These are phyloP conservation scores for Drosophila lacteicornis DNA, from an alignment of 1,140 invertebrate genomes.

Conservation along the genomic window DNA sequence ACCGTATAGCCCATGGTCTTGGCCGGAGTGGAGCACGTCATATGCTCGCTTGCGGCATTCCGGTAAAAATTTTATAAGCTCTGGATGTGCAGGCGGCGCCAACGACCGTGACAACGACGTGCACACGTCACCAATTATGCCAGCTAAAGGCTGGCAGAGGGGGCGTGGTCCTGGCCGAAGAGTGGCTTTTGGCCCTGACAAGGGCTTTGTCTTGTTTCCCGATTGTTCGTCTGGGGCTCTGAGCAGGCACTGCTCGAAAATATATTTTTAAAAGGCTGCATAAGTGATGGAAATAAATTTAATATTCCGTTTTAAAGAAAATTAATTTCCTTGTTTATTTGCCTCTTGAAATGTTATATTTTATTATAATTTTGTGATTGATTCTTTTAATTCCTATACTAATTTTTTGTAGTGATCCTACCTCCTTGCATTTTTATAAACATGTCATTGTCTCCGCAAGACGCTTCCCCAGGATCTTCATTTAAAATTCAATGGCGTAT, in stretches of 20 bases:
- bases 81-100: slow-evolving; percentile 71
- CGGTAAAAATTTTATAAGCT: slow-evolving; percentile 72
- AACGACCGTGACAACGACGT: slow-evolving; percentile 56
- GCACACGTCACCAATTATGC: slow-evolving; percentile 76
- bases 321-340: neutral
- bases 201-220: slow-evolving; percentile 33
- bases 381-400: neutral
- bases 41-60: slow-evolving; percentile 33
- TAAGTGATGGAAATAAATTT: neutral
- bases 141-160: slow-evolving; percentile 4
- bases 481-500: slow-evolving; percentile 80
- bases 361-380: neutral
- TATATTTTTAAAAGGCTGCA: too few species aligned
- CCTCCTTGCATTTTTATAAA: slow-evolving; percentile 64
- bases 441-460: slow-evolving; percentile 52
- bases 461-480: slow-evolving; percentile 52
- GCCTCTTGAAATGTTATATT: neutral
- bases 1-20: neutral
- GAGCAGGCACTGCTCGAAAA: slow-evolving; percentile 10
- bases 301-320: too few species aligned
- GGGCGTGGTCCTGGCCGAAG: slow-evolving; percentile 9
- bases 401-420: neutral
- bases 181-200: slow-evolving; percentile 41
- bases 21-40: slow-evolving; percentile 8
- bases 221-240: slow-evolving; percentile 8